A percentile compares a stretch with the other conserved stretches of the same genome.
phyloP scores from a whole-genome alignment of 2,888 invertebrate genomes.

The Heliconius sara region DNA sequence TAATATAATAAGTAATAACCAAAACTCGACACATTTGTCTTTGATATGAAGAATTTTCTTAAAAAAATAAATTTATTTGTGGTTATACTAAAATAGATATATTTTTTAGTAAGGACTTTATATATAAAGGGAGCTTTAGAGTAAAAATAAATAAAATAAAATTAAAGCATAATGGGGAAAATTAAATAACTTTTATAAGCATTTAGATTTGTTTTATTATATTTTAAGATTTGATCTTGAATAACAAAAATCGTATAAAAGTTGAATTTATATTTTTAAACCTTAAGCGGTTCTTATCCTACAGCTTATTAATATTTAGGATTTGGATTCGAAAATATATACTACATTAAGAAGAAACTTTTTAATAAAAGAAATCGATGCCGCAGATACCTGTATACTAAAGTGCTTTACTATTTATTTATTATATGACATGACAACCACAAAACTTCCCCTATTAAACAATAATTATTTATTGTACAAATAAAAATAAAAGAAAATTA shows the following conservation, averaged over 20 bases:
- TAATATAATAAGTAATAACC: no score
- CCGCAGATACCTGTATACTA: no score
- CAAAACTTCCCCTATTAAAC: not conserved
- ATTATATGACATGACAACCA: no score
- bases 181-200: not conserved
- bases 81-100: not conserved
- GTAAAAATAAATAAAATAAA: not conserved
- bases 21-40: no score
- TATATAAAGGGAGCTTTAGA: no score
- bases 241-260: not conserved
- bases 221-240: not conserved
- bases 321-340: not conserved
- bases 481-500: not conserved
- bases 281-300: not conserved
- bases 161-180: not conserved
- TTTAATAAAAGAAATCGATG: no score
- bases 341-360: not conserved
- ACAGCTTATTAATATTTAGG: no score
- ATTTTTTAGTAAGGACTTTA: no score
- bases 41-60: no score
- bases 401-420: no score
- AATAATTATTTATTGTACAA: not conserved
- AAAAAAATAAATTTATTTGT: not conserved
- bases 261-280: not conserved
- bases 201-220: not conserved